These are phyloP conservation scores for Zaprionus lineosus DNA, from an alignment of 2,888 invertebrate species.

Conservation along the genomic window DNA sequence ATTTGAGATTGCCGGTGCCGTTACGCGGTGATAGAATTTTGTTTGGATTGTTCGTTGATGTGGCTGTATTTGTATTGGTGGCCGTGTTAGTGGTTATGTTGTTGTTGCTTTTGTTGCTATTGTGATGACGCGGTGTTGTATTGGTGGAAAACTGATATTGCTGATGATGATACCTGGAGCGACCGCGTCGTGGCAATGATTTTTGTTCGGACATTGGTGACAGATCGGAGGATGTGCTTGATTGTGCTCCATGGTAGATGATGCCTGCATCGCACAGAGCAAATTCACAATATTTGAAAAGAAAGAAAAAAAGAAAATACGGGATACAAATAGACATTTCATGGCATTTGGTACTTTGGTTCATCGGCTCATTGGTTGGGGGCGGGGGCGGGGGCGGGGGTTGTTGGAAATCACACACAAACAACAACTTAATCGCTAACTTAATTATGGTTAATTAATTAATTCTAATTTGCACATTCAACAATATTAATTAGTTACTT, in stretches of 20 bases:
- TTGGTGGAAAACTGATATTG: slow-evolving; percentile 84
- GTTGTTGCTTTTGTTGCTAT: slow-evolving; percentile 80
- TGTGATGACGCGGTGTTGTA: slow-evolving; percentile 84
- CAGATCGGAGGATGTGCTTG: slow-evolving; percentile 90
- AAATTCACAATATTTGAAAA: slow-evolving; percentile 33
- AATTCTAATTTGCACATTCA: neutral
- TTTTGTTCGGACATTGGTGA: slow-evolving; percentile 91
- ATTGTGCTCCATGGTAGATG: slow-evolving; percentile 89
- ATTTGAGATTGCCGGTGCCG: slow-evolving; percentile 80
- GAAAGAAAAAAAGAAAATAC: slow-evolving; percentile 67
- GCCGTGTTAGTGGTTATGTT: slow-evolving; percentile 66
- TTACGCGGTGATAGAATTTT: slow-evolving; percentile 83
- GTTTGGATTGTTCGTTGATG: slow-evolving; percentile 74
- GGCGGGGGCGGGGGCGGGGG: too few relatives aligned
- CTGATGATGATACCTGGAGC: slow-evolving; percentile 86
- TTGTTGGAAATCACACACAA: slow-evolving; percentile 15
- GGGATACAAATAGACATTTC: slow-evolving; percentile 68
- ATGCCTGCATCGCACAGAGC: slow-evolving; percentile 84
- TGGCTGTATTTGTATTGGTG: slow-evolving; percentile 59
- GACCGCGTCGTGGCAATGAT: slow-evolving; percentile 88
- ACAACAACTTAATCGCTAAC: slow-evolving; percentile 42
- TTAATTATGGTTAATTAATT: neutral
- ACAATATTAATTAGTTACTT: slow-evolving; percentile 19
- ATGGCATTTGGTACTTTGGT: slow-evolving; percentile 47
- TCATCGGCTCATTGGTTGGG: too few relatives aligned